Conservation (phyloP, 2,797 vertebrate species). For the Nyctibius grandis region DNA sequence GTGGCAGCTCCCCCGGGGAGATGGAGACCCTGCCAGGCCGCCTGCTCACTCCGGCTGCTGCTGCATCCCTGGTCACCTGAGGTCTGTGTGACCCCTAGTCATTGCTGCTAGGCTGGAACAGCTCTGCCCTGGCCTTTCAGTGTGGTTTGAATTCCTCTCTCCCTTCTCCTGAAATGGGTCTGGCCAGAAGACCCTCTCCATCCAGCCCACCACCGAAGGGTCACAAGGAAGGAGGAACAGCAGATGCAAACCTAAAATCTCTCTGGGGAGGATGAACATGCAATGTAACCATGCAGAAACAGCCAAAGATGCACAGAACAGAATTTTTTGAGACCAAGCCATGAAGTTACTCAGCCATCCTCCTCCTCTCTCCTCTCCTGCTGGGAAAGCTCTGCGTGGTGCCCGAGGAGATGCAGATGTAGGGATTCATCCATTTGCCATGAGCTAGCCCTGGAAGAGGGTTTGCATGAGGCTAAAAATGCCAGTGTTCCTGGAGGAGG, state of each 20-base stretch:
- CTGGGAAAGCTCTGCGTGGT: not conserved
- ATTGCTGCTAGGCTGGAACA: not conserved
- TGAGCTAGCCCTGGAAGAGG: not conserved
- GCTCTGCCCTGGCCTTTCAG: not conserved
- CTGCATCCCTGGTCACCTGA: not conserved
- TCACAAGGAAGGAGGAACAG: not conserved
- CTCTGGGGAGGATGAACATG: not conserved
- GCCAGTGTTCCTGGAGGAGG: not conserved
- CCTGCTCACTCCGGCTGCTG: not conserved
- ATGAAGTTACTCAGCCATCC: not conserved
- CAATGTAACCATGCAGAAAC: not conserved
- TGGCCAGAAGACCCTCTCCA: not conserved
- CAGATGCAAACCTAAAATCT: not conserved
- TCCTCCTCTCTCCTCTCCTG: not conserved
- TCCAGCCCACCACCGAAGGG: not conserved
- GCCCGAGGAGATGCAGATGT: not conserved
- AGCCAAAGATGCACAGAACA: not conserved
- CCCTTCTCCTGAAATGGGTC: not conserved
- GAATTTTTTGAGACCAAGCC: not conserved
- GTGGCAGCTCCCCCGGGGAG: not conserved
- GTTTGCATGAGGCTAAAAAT: not conserved
- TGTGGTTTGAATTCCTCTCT: not conserved
- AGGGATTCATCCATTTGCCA: not conserved
- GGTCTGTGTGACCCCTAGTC: not conserved
- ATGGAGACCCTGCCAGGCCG: not conserved